phyloP scores from a whole-genome alignment of 1,140 invertebrate genomes.

The Megathymus violae region DNA sequence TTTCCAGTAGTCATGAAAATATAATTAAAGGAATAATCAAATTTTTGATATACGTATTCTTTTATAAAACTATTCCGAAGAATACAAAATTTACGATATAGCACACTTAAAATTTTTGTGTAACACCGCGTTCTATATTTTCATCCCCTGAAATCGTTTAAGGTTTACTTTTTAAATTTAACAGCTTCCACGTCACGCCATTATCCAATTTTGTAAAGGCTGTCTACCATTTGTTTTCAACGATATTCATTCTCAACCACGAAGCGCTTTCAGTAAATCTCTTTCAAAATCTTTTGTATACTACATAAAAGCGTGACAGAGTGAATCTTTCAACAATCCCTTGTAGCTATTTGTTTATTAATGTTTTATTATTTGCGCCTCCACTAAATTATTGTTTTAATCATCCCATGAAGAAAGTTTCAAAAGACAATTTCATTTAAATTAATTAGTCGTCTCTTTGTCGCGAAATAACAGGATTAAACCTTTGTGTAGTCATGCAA shows the following conservation, averaged over 20 bases:
- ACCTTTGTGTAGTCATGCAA: constrained; percentile 23
- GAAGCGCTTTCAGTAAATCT: constrained; percentile 24
- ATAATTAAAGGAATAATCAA: not conserved
- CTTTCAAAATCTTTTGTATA: constrained; percentile 22
- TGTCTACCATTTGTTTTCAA: constrained; percentile 17
- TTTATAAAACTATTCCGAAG: no score
- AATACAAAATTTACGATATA: no score
- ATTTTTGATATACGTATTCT: not conserved
- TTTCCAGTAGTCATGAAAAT: constrained; percentile 1
- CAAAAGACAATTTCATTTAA: constrained; percentile 25
- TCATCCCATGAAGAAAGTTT: constrained; percentile 18
- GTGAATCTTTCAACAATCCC: constrained; percentile 16
- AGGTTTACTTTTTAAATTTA: constrained; percentile 22
- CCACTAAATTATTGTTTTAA: constrained; percentile 29
- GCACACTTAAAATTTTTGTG: no score
- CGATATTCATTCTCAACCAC: constrained; percentile 21
- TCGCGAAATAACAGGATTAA: constrained; percentile 9
- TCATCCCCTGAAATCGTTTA: not conserved
- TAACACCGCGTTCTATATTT: not conserved
- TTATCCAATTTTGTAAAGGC: constrained; percentile 19
- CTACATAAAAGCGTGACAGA: constrained; percentile 26
- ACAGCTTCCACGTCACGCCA: constrained; percentile 10
- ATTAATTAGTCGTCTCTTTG: constrained; percentile 27
- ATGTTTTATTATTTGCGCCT: constrained; percentile 12
- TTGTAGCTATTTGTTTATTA: constrained; percentile 28